Evolutionary conservation across 2,797 vertebrate species (phyloP).

Genomic region (Mus spretus): DNA sequence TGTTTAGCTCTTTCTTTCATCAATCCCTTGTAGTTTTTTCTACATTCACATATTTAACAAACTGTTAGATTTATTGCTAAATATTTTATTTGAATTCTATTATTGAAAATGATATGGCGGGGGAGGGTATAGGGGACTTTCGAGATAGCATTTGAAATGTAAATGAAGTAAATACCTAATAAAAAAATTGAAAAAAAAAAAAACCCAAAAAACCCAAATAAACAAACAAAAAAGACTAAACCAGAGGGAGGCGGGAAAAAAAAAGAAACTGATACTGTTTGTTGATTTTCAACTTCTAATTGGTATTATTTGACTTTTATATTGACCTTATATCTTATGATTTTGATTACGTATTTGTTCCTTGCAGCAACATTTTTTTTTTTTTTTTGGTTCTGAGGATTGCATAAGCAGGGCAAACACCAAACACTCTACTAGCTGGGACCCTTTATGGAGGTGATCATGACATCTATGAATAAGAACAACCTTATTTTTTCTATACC

Average conservation of each 20-base stretch:
- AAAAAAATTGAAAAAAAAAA: no score
- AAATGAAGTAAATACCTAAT: no score
- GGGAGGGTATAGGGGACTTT: no score
- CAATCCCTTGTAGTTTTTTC: not conserved
- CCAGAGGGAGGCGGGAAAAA: no score
- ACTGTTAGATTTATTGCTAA: constrained; percentile 21
- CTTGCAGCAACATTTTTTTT: constrained; percentile 3
- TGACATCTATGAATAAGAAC: constrained; percentile 9
- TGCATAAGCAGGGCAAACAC: not conserved
- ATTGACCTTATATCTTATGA: not conserved
- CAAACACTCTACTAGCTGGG: not conserved
- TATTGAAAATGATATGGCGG: no score
- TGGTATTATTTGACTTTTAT: constrained; percentile 40
- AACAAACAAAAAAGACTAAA: no score
- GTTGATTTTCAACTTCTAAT: constrained; percentile 44
- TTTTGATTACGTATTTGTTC: not conserved
- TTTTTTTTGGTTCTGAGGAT: not conserved
- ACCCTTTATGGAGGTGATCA: constrained; percentile 19
- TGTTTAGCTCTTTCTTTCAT: not conserved
- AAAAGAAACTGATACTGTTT: constrained; percentile 2
- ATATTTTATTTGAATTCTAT: constrained; percentile 23
- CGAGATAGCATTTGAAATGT: no score
- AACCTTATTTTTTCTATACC: constrained; percentile 44
- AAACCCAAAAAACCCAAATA: no score
- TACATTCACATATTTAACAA: not conserved